Conservation (phyloP, 2,113 vertebrate genomes). For the Thunnus maccoyii region DNA sequence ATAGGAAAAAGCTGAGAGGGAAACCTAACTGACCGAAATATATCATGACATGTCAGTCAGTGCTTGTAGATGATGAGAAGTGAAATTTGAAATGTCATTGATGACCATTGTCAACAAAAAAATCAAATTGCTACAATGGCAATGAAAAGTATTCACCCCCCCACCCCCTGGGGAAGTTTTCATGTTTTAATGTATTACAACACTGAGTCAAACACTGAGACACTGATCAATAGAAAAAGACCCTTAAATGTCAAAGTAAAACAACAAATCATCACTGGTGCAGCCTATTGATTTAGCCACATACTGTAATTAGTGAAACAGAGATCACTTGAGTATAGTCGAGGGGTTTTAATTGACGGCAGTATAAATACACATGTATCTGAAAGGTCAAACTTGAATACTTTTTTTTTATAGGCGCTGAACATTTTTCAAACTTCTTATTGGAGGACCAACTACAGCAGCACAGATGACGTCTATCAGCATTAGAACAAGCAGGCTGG, state of each 20-base stretch:
- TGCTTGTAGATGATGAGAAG: not conserved
- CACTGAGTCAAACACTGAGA: not conserved
- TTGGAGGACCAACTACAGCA: not conserved
- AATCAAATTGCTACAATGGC: not conserved
- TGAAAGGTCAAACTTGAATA: not conserved
- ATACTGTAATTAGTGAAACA: not conserved
- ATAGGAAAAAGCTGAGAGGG: not conserved
- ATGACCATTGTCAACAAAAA: not conserved
- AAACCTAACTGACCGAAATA: not conserved
- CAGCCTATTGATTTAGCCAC: not conserved
- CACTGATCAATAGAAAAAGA: too few species aligned
- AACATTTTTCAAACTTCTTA: not conserved
- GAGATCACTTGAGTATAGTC: not conserved
- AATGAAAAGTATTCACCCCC: not conserved
- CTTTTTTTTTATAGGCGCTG: not conserved
- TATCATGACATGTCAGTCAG: not conserved
- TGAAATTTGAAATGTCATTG: conserved; percentile 3
- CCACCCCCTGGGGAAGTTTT: too few species aligned
- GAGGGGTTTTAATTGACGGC: not conserved
- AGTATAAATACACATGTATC: not conserved
- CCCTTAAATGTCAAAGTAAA: not conserved
- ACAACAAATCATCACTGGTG: not conserved
- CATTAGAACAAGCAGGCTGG: conserved; percentile 47
- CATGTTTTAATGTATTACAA: not conserved
- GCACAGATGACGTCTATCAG: conserved; percentile 75